Percentiles rank a stretch among this genome's conserved stretches.
Conservation (phyloP, 2,888 invertebrate genomes). For the Galeopsomyia nigrocyanea region DNA sequence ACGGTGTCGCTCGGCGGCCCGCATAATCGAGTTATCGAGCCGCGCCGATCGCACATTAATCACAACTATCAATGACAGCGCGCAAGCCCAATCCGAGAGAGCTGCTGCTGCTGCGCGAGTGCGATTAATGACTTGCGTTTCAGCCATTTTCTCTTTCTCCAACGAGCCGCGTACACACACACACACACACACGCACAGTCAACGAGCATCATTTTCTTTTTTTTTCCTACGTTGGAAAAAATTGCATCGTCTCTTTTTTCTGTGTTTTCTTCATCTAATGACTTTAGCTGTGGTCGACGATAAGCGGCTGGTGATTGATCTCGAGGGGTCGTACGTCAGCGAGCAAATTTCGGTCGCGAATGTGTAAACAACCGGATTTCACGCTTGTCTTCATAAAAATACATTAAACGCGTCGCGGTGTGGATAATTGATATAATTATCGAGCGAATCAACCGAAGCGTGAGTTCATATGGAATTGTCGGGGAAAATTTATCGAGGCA, state of each 20-base stretch:
- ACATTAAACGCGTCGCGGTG: too few relatives aligned
- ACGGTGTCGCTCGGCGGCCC: constrained; percentile 51
- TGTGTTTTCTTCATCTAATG: constrained; percentile 34
- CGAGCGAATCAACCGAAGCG: too few relatives aligned
- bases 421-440: too few relatives aligned
- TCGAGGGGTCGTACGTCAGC: neutral
- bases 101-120: constrained; percentile 3
- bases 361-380: too few relatives aligned
- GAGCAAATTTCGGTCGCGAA: constrained; percentile 21
- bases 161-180: constrained; percentile 12
- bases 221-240: too few relatives aligned
- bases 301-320: constrained; percentile 25
- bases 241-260: neutral
- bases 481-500: too few relatives aligned
- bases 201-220: neutral
- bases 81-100: constrained; percentile 47
- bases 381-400: too few relatives aligned
- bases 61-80: constrained; percentile 66
- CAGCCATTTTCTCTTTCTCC: constrained; percentile 34
- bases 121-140: constrained; percentile 56
- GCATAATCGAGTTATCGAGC: constrained; percentile 64
- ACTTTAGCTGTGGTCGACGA: constrained; percentile 27
- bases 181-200: constrained; percentile 9
- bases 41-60: constrained; percentile 60
- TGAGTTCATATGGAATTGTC: too few relatives aligned